Conservation (phyloP, 1,140 invertebrate species). For the Magallana ariakensis region DNA sequence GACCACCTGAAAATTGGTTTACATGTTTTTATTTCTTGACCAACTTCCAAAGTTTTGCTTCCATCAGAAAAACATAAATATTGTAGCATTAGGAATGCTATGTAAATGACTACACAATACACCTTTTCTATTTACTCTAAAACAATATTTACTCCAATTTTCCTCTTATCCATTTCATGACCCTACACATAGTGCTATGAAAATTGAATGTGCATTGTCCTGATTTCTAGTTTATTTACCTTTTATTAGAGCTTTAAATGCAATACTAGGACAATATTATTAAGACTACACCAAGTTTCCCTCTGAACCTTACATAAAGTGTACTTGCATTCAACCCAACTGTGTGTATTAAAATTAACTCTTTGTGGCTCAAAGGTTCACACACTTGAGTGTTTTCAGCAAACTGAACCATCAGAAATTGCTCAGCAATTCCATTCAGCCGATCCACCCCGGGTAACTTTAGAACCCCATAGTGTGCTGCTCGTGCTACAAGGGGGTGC, state of each 20-base stretch:
- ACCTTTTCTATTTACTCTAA: background rate
- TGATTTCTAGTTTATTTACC: slow-evolving; percentile 9
- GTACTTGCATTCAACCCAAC: background rate
- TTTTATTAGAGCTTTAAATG: background rate
- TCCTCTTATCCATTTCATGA: background rate
- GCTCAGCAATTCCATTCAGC: slow-evolving; percentile 26
- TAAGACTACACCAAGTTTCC: background rate
- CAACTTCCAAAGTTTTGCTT: background rate
- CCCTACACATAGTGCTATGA: no score
- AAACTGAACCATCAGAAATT: background rate
- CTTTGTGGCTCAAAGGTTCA: background rate
- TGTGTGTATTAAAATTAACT: background rate
- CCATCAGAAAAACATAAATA: background rate
- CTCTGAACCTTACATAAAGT: background rate
- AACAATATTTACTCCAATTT: background rate
- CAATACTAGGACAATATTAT: background rate
- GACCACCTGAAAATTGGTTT: background rate
- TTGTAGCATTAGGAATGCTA: background rate
- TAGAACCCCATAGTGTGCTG: slow-evolving; percentile 2
- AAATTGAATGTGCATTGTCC: background rate
- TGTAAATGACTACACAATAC: background rate
- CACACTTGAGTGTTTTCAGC: background rate
- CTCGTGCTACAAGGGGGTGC: background rate
- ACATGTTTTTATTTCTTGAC: background rate
- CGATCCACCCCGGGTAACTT: background rate